Evolutionary conservation across 2,113 vertebrate genomes (phyloP).

Genomic region (Grammomys dolichurus): DNA sequence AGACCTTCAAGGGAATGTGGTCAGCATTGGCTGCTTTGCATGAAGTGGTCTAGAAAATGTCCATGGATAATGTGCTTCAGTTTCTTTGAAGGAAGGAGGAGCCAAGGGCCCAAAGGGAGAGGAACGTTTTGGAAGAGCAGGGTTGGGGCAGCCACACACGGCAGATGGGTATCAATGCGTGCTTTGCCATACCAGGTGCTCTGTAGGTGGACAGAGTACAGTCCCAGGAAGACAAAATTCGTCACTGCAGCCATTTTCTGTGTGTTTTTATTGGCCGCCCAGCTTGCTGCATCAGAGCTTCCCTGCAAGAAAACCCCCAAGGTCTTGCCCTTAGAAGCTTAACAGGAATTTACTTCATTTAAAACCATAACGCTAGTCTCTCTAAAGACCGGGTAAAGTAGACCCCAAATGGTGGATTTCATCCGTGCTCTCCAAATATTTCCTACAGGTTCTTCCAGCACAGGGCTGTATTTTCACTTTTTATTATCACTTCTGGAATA

Average conservation of each 20-base stretch:
- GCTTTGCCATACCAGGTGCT: accelerated
- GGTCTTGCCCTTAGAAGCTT: neutral
- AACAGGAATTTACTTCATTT: neutral
- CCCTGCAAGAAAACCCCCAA: accelerated
- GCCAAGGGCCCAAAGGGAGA: neutral
- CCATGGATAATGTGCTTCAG: neutral
- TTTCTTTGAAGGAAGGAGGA: neutral
- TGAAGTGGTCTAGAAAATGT: neutral
- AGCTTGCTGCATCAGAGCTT: neutral
- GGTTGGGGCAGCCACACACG: neutral
- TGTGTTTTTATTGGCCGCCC: neutral
- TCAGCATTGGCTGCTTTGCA: accelerated
- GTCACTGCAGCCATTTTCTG: neutral
- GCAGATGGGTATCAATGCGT: accelerated
- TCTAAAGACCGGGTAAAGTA: neutral
- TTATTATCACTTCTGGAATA: neutral
- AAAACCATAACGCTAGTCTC: neutral
- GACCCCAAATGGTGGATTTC: accelerated
- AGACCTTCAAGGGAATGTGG: neutral
- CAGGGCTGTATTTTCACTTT: neutral
- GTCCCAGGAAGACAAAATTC: accelerated
- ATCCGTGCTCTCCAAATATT: neutral
- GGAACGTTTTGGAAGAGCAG: neutral
- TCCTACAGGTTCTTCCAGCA: neutral
- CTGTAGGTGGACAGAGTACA: accelerated